Evolutionary conservation across 2,113 vertebrate species (phyloP).

Genomic region (Cebus imitator): DNA sequence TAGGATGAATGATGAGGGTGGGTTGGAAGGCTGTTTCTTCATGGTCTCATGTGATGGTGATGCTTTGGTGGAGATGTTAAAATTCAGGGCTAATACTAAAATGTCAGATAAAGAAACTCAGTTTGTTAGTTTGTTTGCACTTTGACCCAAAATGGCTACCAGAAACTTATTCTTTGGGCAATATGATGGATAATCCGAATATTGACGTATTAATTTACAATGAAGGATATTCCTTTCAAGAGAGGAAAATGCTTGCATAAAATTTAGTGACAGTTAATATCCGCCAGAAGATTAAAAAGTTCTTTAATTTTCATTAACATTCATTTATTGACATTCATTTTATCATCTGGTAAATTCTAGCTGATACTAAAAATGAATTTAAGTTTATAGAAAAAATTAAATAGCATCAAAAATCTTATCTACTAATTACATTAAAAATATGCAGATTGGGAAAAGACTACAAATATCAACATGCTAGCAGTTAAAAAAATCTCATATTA

Average conservation of each 20-base stretch:
- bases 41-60: neutral
- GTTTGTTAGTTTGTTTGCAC: neutral
- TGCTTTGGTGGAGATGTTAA: neutral
- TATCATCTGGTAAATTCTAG: neutral
- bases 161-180: neutral
- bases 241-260: neutral
- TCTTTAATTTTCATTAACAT: neutral
- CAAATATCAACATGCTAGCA: neutral
- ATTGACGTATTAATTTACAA: neutral
- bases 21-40: neutral
- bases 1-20: neutral
- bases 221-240: neutral
- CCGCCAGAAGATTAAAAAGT: neutral
- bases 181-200: neutral
- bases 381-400: neutral
- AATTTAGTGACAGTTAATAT: neutral
- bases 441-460: neutral
- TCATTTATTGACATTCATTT: slow-evolving; percentile 19
- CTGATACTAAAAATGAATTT: neutral
- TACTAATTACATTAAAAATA: slow-evolving; percentile 21
- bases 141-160: neutral
- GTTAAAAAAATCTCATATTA: neutral
- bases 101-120: neutral
- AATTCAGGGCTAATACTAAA: neutral
- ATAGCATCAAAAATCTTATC: neutral